Base-by-base conservation (phyloP, 92 coral and sea anemone species). In the Metridium senile region DNA sequence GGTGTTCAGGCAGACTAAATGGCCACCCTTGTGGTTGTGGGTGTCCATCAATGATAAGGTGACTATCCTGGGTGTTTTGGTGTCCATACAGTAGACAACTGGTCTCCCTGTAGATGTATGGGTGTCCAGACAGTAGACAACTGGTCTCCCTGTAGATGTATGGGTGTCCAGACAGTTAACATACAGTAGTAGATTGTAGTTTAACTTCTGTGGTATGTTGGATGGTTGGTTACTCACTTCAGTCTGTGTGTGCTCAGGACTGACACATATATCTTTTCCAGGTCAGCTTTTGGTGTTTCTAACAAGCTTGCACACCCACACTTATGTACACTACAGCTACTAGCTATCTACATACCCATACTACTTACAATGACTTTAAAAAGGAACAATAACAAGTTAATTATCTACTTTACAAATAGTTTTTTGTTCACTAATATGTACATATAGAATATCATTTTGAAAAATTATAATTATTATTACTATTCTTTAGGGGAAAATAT, bases 281-380 rank as follows among this genome's bases (percentile, higher is more conserved):
- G n/a, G n/a, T n/a, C n/a, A n/a, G n/a, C n/a, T n/a, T n/a, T n/a
- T n/a, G n/a, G 20, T 63, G 31, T 1, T 3, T 29, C 28, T 26
- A 59, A 59, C 65, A 1, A 22, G 2, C 2, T 4, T 1, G 7
- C 65, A 59, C 65, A 59, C 65, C 26, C 65, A 9, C 28, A n/a
- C 65, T 18, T 10, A 28, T 27, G 16, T 63, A 63, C 69, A 63
- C n/a, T 28, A 31, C n/a, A 23, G 45, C n/a, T 27, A 29, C 1
- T 63, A 16, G 16, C 62, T 64, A 16, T 22, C 58, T 19, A 70
- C 68, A 58, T 28, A 22, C 78, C 69, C 11, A 59, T 30, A 77
- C 69, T 79, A 79, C 84, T 79, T 80, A 80, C 84, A 69, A 63
- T 63, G 16, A 23, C 0, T 28, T 27, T 63, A 1, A 21, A 63